Evolutionary conservation across 2,888 invertebrate species (phyloP), one percentile per base, ranked within the genome.

Genomic region (Gymnoscelis rufifasciata): DNA sequence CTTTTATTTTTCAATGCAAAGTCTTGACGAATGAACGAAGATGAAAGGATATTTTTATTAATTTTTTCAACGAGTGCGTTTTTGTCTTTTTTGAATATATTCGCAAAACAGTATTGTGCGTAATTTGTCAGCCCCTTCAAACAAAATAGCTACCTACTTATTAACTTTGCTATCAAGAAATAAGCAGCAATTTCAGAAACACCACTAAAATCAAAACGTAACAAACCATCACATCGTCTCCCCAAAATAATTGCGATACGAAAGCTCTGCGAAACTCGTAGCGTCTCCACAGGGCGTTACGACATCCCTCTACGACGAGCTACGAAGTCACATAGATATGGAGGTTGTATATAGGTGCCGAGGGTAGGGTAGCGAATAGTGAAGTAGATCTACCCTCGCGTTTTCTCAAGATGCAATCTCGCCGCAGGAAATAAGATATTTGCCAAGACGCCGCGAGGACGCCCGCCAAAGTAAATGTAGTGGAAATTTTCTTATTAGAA

Each of bases 401-500:
- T 83, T 87, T 88, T 88, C 88, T 87, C 86, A 86, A 88, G 88
- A 88, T 88, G 88, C 89, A 88, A 89, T 88, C 88, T 88, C 83
- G 83, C 82, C 82, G 72, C 86, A 88, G 88, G 89, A 88, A 89
- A 88, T 89, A 88, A 88, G 88, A 88, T 88, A 88, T 89, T 88
- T 88, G 88, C 88, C 76, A 82, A 88, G 89, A 88, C 88, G 89
- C 88, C 83, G 83, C 88, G 84, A 82, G 78, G 78, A 78, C 78
- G 80, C 82, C 81, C 80, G 81, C 78, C 80, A 78, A 79, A 83
- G 84, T 88, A 88, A 88, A 88, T 84, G 86, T 90, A 91, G 81
- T 89, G 88, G 88, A 88, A 88, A 88, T 88, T 88, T 88, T 88
- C 88, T 86, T 88, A 88, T 89, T 88, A 88, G 86, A 87, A 87